Evolutionary conservation across 2,797 vertebrate genomes (phyloP), one percentile per base, ranked within the genome.

Genomic region (Eupleurogrammus muticus): DNA sequence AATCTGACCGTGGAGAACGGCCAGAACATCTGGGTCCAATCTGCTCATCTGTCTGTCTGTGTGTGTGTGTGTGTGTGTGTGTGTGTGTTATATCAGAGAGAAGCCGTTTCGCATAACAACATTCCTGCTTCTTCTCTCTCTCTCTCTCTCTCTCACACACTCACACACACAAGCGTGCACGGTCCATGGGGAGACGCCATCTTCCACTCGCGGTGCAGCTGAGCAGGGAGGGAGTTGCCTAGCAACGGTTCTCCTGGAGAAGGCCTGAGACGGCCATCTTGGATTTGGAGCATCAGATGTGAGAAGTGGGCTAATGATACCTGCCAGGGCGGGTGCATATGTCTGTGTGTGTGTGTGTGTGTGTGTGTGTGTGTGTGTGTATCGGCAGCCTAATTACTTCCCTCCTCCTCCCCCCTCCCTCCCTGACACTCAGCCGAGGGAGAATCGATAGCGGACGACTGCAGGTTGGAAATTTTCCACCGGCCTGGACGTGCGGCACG

Each of bases 211-310:
- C 83, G 83, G 81, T 44, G 77, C 86, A 88, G 87, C 85, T 66
- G 89, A 90, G 81, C 86, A 76, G 85, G 86, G 90, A 93, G 90
- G 88, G 85, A 81, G 94, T 94, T 93, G 91, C 93, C 86, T 92
- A 89, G 94, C 91, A 93, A 94, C 94, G 66, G 55, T 38, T 86
- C 89, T 90, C 89, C 80, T 66, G 85, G 77, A 92, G 87, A 89
- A 83, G 89, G 87, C 77, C 82, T 42, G 72, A 79, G 81, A 70
- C 84, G 17, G 90, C 91, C 94, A 94, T 94, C 91, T 94, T 93
- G 92, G 92, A 93, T 92, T 88, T 91, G 82, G 71, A 90, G 78
- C 80, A 36, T 89, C 83, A 90, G 86, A 89, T 87, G 83, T 87
- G 83, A 92, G 87, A 90, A 82, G 86, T 81, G 79, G 79, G 77